Evolutionary conservation across 2,797 vertebrate genomes (phyloP), one percentile per base, ranked within the genome.

Genomic region (Synanceia verrucosa): DNA sequence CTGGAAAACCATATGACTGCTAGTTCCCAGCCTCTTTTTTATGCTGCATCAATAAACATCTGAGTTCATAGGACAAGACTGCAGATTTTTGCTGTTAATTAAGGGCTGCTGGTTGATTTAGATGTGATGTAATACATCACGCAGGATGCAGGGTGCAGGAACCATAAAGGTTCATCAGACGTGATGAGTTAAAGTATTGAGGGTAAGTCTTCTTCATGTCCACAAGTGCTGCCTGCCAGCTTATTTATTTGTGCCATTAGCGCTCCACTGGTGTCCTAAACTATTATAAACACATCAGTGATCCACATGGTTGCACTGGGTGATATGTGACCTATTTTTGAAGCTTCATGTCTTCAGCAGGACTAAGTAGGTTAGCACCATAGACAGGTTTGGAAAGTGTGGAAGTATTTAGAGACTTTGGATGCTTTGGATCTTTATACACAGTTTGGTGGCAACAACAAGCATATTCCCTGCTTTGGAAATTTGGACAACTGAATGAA

Each of bases 1-100:
- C 63, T 72, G 65, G 76, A 89, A 83, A 78, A 67, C 61, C 51
- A 26, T 56, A 53, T 47, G 44, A 21, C 48, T 56, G 34, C 18
- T 70, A 33, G 70, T 91, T 90, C 85, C 85, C 86, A 87, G 74
- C 50, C 59, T 52, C 65, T 70, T 65, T 67, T 72, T 67, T 37
- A 68, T 59, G 53, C 33, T 71, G 41, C 47, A 63, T 84, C 65
- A 87, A 82, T 72, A 88, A 90, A 88, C 83, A 80, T 46, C 33
- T 28, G 21, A 69, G 62, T 61, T 79, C 69, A 83, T 57, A 39
- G 61, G 64, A 56, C 23, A 41, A 69, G 68, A 33, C 9, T 50
- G 19, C 16, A 48, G 36, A 74, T 67, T 73, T 41, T 43, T 74
- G 47, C 0, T 0, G 12, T 37, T 74, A 51, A 73, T 81, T 21